Evolutionary conservation across 92 coral and sea anemone genomes (phyloP).

Genomic region (Blastomussa wellsi): DNA sequence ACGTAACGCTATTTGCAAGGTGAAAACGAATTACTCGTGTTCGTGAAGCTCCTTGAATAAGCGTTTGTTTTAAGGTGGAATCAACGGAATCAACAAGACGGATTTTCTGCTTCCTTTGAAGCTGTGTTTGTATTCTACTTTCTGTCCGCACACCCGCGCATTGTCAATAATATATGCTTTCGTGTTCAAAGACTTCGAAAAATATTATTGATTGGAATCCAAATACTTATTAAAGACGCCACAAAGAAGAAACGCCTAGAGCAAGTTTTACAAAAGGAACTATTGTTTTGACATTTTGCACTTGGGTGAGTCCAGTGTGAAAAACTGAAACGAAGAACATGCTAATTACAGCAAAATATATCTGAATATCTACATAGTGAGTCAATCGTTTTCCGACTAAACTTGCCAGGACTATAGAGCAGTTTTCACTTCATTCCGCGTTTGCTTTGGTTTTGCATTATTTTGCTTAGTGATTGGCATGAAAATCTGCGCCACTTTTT

Average conservation of each 20-base stretch:
- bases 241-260: conserved; percentile 1
- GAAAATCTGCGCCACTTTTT: too few species aligned
- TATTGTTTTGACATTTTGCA: conserved; percentile 32
- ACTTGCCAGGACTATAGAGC: too few species aligned
- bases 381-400: neutral
- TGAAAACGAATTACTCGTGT: neutral
- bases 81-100: neutral
- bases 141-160: neutral
- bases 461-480: too few species aligned
- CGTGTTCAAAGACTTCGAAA: conserved; percentile 3
- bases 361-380: neutral
- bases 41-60: neutral
- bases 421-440: too few species aligned
- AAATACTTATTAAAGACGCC: neutral
- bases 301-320: conserved; percentile 20
- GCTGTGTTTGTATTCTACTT: neutral
- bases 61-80: neutral
- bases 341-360: neutral
- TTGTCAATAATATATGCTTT: neutral
- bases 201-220: conserved; percentile 17
- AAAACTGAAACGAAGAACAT: neutral
- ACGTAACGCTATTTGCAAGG: neutral
- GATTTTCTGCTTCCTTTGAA: conserved; percentile 9
- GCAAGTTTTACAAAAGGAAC: conserved; percentile 15
- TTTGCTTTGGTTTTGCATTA: too few species aligned